phyloP scores from a whole-genome alignment of 64 coral and sea anemone genomes.

The Actinia tenebrosa region DNA sequence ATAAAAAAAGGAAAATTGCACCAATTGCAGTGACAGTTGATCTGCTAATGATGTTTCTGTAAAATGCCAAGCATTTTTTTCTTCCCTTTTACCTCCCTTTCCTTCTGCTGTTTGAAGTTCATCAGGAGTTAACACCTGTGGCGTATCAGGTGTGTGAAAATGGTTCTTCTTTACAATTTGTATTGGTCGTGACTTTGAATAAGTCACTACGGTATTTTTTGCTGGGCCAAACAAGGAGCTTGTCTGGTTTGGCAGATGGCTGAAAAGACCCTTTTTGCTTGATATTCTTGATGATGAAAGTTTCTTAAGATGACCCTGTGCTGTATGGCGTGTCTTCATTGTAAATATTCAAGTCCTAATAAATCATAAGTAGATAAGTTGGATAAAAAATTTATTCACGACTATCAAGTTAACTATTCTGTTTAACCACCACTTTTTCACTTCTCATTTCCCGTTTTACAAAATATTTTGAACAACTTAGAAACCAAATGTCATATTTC shows the following conservation, averaged over 20 bases:
- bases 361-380: too few relatives aligned
- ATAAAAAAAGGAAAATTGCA: background rate
- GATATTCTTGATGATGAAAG: background rate
- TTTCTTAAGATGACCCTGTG: background rate
- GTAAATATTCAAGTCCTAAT: background rate
- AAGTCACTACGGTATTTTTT: slow-evolving; percentile 42
- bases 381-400: background rate
- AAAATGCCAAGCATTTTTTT: too few relatives aligned
- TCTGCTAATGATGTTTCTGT: too few relatives aligned
- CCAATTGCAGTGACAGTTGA: too few relatives aligned
- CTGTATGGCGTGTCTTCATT: background rate
- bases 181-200: slow-evolving; percentile 44
- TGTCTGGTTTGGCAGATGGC: background rate
- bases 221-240: slow-evolving; percentile 17
- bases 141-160: slow-evolving; percentile 59
- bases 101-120: background rate
- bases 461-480: background rate
- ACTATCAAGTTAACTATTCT: background rate
- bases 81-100: too few relatives aligned
- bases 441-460: background rate
- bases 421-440: background rate
- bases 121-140: slow-evolving; percentile 14
- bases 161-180: slow-evolving; percentile 19
- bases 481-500: too few relatives aligned
- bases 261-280: background rate